Evolutionary conservation across 2,113 vertebrate genomes (phyloP), one percentile per base, ranked within the genome.

Genomic region (Helogale parvula): DNA sequence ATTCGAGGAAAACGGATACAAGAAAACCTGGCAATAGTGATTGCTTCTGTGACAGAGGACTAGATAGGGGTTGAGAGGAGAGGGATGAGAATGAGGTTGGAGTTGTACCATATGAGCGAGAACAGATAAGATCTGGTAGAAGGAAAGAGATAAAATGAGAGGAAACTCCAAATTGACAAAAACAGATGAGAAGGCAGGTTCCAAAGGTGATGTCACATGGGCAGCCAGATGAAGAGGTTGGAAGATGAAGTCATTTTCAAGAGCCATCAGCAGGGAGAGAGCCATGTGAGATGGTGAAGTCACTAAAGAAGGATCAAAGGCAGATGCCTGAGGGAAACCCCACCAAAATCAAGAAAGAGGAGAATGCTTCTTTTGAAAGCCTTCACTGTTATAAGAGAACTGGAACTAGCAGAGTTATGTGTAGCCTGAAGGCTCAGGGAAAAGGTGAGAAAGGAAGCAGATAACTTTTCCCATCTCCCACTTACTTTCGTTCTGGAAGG

Each of bases 171-270:
- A 27, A 33, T 33, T 89, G 65, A 41, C 50, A 89, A 84, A 95
- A 88, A 71, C 12, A 57, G 35, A 47, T 6, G 79, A 72, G 85
- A 89, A 81, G n/a, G 71, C 13, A 5, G 77, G 81, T 93, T 83
- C 69, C 84, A 54, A 35, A 27, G 65, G 80, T 96, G 96, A 95
- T 50, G 38, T 97, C 97, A 95, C 35, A 35, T 79, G 80, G 88
- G 52, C 94, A 85, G 84, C 90, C 19, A 47, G 79, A 38, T 77
- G 76, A 54, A 93, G 83, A 88, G 76, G 33, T 7, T 19, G 82
- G 77, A 89, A 71, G 88, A 45, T 97, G 97, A 95, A 92, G 85
- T 98, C 97, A 97, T 96, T 68, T 90, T 92, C 4, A 0, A 92
- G 94, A 97, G 90, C 77, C 69, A 5, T 96, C 92, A 80, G 68